Base-by-base conservation (phyloP, 2,888 invertebrate species). In the Sabatieria punctata region DNA sequence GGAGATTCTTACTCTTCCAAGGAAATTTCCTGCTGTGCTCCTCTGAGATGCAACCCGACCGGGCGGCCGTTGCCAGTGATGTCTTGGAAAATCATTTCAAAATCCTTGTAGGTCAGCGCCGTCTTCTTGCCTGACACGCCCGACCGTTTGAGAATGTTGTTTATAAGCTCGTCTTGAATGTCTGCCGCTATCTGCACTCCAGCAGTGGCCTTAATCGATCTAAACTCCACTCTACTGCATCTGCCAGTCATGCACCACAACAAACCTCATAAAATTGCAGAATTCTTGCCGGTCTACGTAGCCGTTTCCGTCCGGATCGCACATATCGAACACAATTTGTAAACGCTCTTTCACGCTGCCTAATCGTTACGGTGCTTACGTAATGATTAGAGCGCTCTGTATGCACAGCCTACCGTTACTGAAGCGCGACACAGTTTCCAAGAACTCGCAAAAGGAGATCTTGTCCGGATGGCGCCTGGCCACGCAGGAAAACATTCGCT, bases 401-500 rank as follows among this genome's bases (percentile, higher is more conserved):
- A 46, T 46, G 15, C 11, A 19, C n/a, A n/a, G 4, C 23, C 25
- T 39, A 4, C 88, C 89, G 0, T 84, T 77, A 0, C 88, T 85
- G 65, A 89, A 89, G 1, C 88, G 68, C 0, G 88, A 81, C 1
- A 89, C 88, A 0, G 89, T 89, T 61, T 89, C 86, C 43, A 93
- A 70, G 67, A 93, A 93, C 68, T 91, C 91, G 50, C 70, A 68
- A 66, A 93, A 93, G 3, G 85, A 86, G 56, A 93, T 89, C 50
- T 85, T 74, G 2, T 89, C 88, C 66, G 88, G 86, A 49, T 84
- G 77, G 27, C 40, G 24, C 30, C 21, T 43, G 65, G 91, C 89
- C 0, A 89, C 88, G 59, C 89, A 88, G 59, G 89, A 88, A 65
- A 93, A 93, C 91, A 93, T 91, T 69, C 88, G 85, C 60, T 84